A percentile compares a stretch with the other conserved stretches of the same genome.
These are phyloP conservation scores for Calcarius lapponicus DNA, from an alignment of 2,797 vertebrate species.

Conservation along the genomic window DNA sequence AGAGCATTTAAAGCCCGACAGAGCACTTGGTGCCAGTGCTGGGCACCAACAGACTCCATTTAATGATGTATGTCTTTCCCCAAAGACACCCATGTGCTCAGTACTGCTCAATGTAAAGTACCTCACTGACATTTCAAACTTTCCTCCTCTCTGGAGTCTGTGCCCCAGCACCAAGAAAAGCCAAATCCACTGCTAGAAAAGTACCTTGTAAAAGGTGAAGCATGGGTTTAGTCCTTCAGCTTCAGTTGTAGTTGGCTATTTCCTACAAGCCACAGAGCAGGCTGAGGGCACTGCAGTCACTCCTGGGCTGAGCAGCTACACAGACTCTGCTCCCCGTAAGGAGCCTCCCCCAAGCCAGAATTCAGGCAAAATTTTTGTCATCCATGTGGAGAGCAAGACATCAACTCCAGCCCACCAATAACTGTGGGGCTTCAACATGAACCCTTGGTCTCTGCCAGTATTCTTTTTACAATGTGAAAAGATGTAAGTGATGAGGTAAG, in stretches of 20 bases:
- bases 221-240: background rate
- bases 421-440: background rate
- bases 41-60: background rate
- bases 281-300: rapidly evolving
- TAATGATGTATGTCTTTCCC: background rate
- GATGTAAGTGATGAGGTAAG: background rate
- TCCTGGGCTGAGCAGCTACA: background rate
- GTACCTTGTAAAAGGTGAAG: background rate
- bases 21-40: background rate
- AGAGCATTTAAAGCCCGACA: background rate
- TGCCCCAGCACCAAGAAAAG: background rate
- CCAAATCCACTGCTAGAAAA: background rate
- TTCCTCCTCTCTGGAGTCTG: background rate
- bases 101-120: background rate
- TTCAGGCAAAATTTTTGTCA: background rate
- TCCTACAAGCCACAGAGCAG: background rate
- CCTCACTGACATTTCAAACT: rapidly evolving
- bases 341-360: background rate
- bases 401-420: background rate
- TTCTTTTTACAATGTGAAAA: background rate
- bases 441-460: background rate
- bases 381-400: background rate
- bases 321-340: rapidly evolving
- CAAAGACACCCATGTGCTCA: background rate
- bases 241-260: rapidly evolving